phyloP scores from a whole-genome alignment of 2,797 vertebrate genomes.

The Apogon hyalosoma region DNA sequence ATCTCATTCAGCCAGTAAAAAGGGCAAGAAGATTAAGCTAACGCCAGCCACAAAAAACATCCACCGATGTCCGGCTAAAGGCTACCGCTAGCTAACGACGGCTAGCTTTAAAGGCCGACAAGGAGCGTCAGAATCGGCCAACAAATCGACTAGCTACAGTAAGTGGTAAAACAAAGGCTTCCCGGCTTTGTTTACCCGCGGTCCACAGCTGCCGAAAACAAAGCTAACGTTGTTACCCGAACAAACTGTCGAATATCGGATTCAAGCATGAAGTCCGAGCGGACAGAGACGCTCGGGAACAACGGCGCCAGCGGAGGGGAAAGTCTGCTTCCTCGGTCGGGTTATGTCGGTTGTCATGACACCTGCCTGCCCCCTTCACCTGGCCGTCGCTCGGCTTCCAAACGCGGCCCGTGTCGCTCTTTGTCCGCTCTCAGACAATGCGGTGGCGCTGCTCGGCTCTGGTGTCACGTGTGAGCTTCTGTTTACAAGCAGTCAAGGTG shows the following conservation, averaged over 20 bases:
- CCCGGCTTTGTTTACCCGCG: slow-evolving; percentile 54
- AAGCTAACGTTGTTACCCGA: slow-evolving; percentile 33
- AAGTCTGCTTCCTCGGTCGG: slow-evolving; percentile 9
- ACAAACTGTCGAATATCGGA: slow-evolving; percentile 8
- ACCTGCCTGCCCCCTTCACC: slow-evolving; percentile 54
- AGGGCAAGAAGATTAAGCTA: slow-evolving; percentile 22
- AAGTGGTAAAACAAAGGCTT: slow-evolving; percentile 54
- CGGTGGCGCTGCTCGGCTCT: slow-evolving; percentile 70
- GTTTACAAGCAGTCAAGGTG: slow-evolving; percentile 89
- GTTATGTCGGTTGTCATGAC: slow-evolving; percentile 51
- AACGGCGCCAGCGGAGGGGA: not conserved
- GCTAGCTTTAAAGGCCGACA: slow-evolving; percentile 13
- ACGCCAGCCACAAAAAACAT: not conserved
- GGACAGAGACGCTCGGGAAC: slow-evolving; percentile 12
- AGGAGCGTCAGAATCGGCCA: slow-evolving; percentile 18
- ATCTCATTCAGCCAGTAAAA: slow-evolving; percentile 77
- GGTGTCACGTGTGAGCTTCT: slow-evolving; percentile 87
- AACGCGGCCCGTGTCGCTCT: slow-evolving; percentile 39
- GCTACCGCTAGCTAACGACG: slow-evolving; percentile 35
- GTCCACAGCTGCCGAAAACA: slow-evolving; percentile 35
- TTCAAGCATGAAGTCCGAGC: slow-evolving; percentile 40
- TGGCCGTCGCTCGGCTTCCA: slow-evolving; percentile 34
- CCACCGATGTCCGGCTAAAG: slow-evolving; percentile 34
- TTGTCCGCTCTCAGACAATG: slow-evolving; percentile 73
- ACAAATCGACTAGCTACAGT: slow-evolving; percentile 8